Percentiles rank a stretch among this genome's conserved stretches.
Conservation (phyloP, 2,888 invertebrate species). For the Lasioglossum calceatum region DNA sequence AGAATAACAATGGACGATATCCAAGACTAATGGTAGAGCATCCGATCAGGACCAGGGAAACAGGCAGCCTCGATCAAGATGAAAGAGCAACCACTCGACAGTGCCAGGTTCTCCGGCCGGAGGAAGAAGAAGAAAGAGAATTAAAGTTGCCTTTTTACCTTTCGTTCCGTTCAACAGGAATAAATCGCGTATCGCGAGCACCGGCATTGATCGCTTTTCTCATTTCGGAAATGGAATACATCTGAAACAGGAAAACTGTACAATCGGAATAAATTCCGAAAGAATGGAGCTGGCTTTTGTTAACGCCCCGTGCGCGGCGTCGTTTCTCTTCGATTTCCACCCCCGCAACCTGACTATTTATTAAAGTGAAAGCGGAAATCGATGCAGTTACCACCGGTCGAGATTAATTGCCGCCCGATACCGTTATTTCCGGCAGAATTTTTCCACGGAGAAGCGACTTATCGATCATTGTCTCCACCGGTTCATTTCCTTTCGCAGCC, state of each 20-base stretch:
- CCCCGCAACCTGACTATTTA: slow-evolving; percentile 23
- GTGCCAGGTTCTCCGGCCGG: background rate
- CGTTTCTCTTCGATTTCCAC: slow-evolving; percentile 28
- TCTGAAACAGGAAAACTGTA: slow-evolving; percentile 20
- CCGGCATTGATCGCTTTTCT: slow-evolving; percentile 36
- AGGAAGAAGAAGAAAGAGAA: slow-evolving; percentile 12
- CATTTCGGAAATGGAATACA: slow-evolving; percentile 48
- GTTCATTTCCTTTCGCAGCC: background rate
- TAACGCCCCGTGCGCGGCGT: slow-evolving; percentile 10
- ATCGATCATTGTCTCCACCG: slow-evolving; percentile 18
- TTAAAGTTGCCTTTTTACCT: slow-evolving; percentile 24
- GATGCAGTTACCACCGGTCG: slow-evolving; percentile 42
- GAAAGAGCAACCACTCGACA: background rate
- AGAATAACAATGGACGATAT: background rate
- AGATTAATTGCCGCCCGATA: slow-evolving; percentile 42
- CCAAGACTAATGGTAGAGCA: background rate
- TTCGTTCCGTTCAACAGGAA: slow-evolving; percentile 17
- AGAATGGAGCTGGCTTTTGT: slow-evolving; percentile 30
- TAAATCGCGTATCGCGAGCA: slow-evolving; percentile 34
- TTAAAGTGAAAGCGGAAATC: slow-evolving; percentile 40
- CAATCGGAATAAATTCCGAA: slow-evolving; percentile 39
- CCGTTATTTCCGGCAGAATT: slow-evolving; percentile 19
- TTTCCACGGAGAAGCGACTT: slow-evolving; percentile 11
- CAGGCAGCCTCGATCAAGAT: background rate
- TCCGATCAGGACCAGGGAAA: background rate